Conservation (phyloP, 2,113 vertebrate species). For the Dascyllus trimaculatus region DNA sequence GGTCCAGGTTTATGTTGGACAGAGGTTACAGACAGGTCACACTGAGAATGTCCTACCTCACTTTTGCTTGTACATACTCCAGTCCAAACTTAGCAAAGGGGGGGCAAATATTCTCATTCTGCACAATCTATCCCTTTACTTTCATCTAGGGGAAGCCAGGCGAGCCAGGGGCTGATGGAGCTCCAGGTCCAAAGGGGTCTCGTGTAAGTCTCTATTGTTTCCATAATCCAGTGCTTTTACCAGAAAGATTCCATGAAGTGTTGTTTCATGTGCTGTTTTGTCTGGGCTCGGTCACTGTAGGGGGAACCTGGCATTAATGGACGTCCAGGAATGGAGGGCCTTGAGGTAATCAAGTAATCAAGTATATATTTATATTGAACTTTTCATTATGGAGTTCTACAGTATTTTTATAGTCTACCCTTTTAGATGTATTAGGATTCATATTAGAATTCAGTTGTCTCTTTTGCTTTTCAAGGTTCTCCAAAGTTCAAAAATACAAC, state of each 20-base stretch:
- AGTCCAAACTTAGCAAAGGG: conserved; percentile 28
- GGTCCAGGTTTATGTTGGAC: conserved; percentile 41
- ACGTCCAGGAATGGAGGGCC: conserved; percentile 85
- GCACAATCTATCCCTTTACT: conserved; percentile 15
- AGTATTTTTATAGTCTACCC: too few species aligned
- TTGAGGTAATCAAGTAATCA: conserved; percentile 80
- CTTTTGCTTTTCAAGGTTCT: too few species aligned
- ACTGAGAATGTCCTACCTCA: conserved; percentile 15
- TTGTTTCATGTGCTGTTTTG: conserved; percentile 44
- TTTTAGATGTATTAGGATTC: too few species aligned
- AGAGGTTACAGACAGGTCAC: conserved; percentile 58
- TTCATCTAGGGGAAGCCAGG: conserved; percentile 80
- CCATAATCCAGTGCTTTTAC: conserved; percentile 40
- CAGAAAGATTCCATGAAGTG: conserved; percentile 24
- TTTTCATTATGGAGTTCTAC: background rate
- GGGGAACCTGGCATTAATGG: conserved; percentile 88
- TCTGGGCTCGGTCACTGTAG: conserved; percentile 76
- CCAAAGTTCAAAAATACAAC: too few species aligned
- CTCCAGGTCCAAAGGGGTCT: conserved; percentile 75
- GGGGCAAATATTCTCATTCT: conserved; percentile 35
- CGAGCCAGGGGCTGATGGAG: conserved; percentile 71
- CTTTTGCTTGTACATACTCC: conserved; percentile 25
- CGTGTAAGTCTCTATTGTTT: conserved; percentile 69
- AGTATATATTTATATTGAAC: background rate
- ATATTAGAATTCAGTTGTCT: too few species aligned